Percentiles rank a stretch among this genome's conserved stretches.
phyloP scores from a whole-genome alignment of 2,113 vertebrate species.

The Mola mola region DNA sequence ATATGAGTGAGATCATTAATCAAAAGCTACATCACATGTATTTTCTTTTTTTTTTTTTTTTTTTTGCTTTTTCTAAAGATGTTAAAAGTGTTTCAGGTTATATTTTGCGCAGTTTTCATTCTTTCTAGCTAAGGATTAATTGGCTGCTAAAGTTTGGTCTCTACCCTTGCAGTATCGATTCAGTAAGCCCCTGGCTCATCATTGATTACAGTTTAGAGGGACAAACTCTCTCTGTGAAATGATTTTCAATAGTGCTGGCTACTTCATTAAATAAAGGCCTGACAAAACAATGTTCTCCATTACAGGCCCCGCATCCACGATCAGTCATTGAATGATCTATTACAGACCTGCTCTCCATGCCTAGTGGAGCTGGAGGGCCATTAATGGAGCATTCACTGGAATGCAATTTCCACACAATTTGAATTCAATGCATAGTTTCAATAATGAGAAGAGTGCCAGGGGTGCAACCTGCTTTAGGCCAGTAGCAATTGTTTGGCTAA shows the following conservation, averaged over 20 bases:
- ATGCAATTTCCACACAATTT: conserved; percentile 49
- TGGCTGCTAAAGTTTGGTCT: conserved; percentile 46
- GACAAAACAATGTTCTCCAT: conserved; percentile 61
- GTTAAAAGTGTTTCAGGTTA: background rate
- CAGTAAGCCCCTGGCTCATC: conserved; percentile 47
- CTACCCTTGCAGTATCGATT: conserved; percentile 48
- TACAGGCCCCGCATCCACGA: conserved; percentile 44
- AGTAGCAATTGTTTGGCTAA: conserved; percentile 33
- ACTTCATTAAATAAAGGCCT: conserved; percentile 59
- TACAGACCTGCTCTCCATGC: conserved; percentile 38
- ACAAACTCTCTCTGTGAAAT: conserved; percentile 28
- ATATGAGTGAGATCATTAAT: conserved; percentile 1
- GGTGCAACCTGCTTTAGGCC: conserved; percentile 27
- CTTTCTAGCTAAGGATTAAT: conserved; percentile 23
- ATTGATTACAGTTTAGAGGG: conserved; percentile 61
- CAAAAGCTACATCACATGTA: background rate
- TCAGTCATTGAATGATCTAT: conserved; percentile 59
- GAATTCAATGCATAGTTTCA: conserved; percentile 58
- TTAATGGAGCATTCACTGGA: conserved; percentile 53
- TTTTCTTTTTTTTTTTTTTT: background rate
- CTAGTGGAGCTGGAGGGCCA: conserved; percentile 56
- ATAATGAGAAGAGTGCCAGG: conserved; percentile 30
- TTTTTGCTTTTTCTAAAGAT: no score
- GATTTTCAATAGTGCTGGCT: conserved; percentile 62
- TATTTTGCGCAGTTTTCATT: background rate